Base-by-base conservation (phyloP, 2,797 vertebrate genomes). In the Poeciliopsis turneri region DNA sequence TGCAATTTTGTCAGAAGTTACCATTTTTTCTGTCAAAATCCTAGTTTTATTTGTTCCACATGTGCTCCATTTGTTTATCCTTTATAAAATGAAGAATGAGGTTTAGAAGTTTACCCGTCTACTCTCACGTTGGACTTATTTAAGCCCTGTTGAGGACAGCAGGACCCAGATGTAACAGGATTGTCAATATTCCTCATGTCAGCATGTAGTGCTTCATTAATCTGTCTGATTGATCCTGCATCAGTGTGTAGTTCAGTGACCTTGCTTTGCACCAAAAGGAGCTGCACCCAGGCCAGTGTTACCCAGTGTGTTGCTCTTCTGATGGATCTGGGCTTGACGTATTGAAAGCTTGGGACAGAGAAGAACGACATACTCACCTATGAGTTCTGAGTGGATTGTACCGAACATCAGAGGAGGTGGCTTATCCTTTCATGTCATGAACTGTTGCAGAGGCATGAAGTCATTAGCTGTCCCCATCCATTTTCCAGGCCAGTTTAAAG, bases 141-240 rank as follows among this genome's bases (percentile, higher is more conserved):
- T 84, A 81, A 86, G 76, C 69, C 46, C 59, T 5, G 78, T 66
- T 86, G 83, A 83, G 78, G 84, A 84, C 82, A 82, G 83, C 78
- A 74, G 71, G 84, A 89, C 83, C 88, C 78, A 87, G 87, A 89
- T 86, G 84, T 90, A 90, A 91, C 83, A 82, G 82, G 72, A 86
- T 90, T 93, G 89, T 91, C 90, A 80, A 80, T 90, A 92, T 93
- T 89, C 74, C 74, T 92, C 91, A 90, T 86, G 92, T 93, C 93
- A 92, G 92, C 93, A 88, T 80, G 87, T 90, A 91, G 84, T 83
- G 88, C 86, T 90, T 94, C 92, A 93, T 93, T 92, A 89, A 90
- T 93, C 89, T 84, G 83, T 84, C 85, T 93, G 91, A 94, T 93
- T 93, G 93, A 94, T 94, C 90, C 80, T 77, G 70, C 86, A 81